Conservation (phyloP, 2,113 vertebrate species). For the Synchiropus splendidus region DNA sequence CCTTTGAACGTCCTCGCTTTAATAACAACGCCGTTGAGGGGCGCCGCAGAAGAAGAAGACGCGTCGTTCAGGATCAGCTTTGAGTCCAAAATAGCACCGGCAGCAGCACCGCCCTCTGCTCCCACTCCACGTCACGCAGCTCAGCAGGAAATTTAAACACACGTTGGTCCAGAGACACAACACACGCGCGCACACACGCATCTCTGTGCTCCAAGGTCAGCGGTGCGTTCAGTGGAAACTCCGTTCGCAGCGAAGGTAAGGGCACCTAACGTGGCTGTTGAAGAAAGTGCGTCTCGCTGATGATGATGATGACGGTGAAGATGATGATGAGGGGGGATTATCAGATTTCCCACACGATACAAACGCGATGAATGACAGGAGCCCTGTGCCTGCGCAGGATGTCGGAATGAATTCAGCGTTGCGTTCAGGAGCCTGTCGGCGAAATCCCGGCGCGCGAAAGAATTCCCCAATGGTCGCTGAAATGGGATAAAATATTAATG, state of each 20-base stretch:
- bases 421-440: slow-evolving; percentile 23
- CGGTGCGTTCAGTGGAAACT: slow-evolving; percentile 7
- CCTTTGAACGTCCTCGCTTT: too few species aligned
- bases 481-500: neutral
- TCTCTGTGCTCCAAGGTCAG: slow-evolving; percentile 57
- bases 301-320: neutral
- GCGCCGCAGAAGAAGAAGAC: neutral
- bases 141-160: slow-evolving; percentile 46
- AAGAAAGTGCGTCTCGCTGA: neutral
- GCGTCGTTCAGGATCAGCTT: too few species aligned
- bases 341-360: neutral
- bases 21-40: neutral
- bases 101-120: slow-evolving; percentile 42
- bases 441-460: neutral
- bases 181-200: slow-evolving; percentile 20
- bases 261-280: neutral
- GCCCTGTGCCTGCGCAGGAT: neutral
- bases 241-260: slow-evolving; percentile 40
- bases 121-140: slow-evolving; percentile 22
- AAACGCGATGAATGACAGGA: slow-evolving; percentile 3
- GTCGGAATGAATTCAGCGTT: slow-evolving; percentile 7
- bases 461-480: too few species aligned
- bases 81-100: slow-evolving; percentile 6
- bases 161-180: neutral
- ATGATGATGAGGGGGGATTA: slow-evolving; percentile 10